Percentiles rank a stretch among this genome's conserved stretches.
phyloP scores from a whole-genome alignment of 2,888 invertebrate species.

The Clivina fossor region DNA sequence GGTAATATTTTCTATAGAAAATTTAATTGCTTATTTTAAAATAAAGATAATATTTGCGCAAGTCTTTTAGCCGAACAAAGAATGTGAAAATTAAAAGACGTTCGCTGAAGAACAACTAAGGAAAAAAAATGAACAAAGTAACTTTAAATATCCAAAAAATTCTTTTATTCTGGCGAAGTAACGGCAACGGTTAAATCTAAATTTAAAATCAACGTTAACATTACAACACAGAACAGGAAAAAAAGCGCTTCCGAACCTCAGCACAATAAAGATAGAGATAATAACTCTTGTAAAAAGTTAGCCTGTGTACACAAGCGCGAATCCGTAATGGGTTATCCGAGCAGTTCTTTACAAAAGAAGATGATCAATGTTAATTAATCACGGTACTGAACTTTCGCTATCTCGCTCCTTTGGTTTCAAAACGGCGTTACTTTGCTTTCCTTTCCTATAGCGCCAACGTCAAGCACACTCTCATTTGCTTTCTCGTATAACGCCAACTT shows the following conservation, averaged over 20 bases:
- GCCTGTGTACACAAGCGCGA: conserved; percentile 25
- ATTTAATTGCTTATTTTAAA: conserved; percentile 22
- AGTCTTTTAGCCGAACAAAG: conserved; percentile 19
- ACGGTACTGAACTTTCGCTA: conserved; percentile 20
- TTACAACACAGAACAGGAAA: conserved; percentile 5
- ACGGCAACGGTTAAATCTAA: conserved; percentile 30
- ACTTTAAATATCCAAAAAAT: conserved; percentile 31
- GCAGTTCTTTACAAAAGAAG: conserved; percentile 30
- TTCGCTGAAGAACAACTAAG: conserved; percentile 12
- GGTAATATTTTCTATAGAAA: no score
- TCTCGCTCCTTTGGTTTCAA: conserved; percentile 9
- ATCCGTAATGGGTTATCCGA: conserved; percentile 28
- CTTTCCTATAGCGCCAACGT: not conserved
- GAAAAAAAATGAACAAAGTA: conserved; percentile 25
- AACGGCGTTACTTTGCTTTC: not conserved
- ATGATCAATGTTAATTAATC: conserved; percentile 33
- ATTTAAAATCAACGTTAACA: conserved; percentile 33
- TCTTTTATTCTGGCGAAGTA: conserved; percentile 27
- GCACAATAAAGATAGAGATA: conserved; percentile 27
- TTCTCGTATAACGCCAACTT: no score
- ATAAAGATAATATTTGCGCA: conserved; percentile 26
- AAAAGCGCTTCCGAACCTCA: conserved; percentile 20
- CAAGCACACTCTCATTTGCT: no score
- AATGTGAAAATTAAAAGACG: conserved; percentile 29
- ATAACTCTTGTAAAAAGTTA: conserved; percentile 29